phyloP scores from a whole-genome alignment of 2,888 invertebrate genomes.

The Phalera bucephala region DNA sequence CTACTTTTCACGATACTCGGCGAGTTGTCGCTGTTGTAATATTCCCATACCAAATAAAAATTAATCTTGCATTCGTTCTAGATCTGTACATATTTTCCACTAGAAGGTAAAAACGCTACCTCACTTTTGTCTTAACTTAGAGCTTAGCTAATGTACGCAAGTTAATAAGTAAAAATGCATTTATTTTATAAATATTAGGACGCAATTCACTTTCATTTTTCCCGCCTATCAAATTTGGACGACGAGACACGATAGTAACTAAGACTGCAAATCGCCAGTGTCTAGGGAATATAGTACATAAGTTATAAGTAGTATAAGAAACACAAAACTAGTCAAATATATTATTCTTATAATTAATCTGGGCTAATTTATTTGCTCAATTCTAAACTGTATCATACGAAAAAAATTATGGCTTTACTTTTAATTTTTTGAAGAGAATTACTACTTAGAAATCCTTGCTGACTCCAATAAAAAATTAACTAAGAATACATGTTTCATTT shows the following conservation, averaged over 20 bases:
- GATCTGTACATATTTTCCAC: constrained; percentile 78
- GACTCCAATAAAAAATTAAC: too few relatives aligned
- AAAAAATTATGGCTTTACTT: constrained; percentile 29
- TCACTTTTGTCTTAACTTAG: constrained; percentile 77
- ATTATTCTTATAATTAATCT: constrained; percentile 49
- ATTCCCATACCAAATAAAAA: constrained; percentile 64
- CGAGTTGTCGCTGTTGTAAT: constrained; percentile 45
- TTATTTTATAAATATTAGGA: constrained; percentile 30
- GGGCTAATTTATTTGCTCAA: constrained; percentile 70
- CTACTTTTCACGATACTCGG: constrained; percentile 29
- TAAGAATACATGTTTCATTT: too few relatives aligned
- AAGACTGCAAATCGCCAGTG: constrained; percentile 78
- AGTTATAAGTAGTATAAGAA: constrained; percentile 65
- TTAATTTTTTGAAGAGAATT: not conserved
- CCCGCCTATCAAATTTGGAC: constrained; percentile 28
- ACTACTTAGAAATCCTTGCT: too few relatives aligned
- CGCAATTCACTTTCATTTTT: constrained; percentile 22
- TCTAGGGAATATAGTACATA: constrained; percentile 62
- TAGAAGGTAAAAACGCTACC: constrained; percentile 81
- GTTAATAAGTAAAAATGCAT: constrained; percentile 29
- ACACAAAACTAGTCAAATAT: constrained; percentile 77
- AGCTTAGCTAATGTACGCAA: constrained; percentile 67
- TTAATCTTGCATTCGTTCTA: constrained; percentile 61
- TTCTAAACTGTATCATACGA: constrained; percentile 27
- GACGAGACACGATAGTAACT: constrained; percentile 45